Percentiles rank a stretch among this genome's conserved stretches.
Evolutionary conservation across 2,797 vertebrate genomes (phyloP).

Genomic region (Gobionotothen gibberifrons): DNA sequence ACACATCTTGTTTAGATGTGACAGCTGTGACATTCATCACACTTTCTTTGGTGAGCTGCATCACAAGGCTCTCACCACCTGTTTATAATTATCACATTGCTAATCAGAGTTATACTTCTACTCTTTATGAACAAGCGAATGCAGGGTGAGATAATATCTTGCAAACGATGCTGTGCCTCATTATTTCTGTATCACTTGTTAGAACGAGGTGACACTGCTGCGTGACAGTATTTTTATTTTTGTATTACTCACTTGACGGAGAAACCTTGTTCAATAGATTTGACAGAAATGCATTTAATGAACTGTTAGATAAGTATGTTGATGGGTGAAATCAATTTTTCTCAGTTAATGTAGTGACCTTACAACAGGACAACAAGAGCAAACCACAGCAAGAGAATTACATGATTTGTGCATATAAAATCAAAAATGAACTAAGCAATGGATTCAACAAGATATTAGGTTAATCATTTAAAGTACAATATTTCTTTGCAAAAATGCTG

Average conservation of each 20-base stretch:
- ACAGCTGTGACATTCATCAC: slow-evolving; percentile 20
- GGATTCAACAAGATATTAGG: too few relatives aligned
- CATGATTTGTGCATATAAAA: too few relatives aligned
- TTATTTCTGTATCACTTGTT: slow-evolving; percentile 20
- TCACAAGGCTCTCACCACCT: background rate
- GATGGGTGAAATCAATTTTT: slow-evolving; percentile 1
- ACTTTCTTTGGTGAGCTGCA: background rate
- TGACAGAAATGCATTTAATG: background rate
- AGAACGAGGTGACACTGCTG: slow-evolving; percentile 10
- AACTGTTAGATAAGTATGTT: background rate
- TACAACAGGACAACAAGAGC: too few relatives aligned
- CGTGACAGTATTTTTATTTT: background rate
- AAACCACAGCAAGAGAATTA: too few relatives aligned
- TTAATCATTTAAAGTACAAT: too few relatives aligned
- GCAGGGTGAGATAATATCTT: background rate
- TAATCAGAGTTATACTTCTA: background rate
- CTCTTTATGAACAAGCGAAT: slow-evolving; percentile 1
- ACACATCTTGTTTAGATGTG: slow-evolving; percentile 10
- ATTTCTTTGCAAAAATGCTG: too few relatives aligned
- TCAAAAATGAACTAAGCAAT: too few relatives aligned
- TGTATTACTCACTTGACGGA: background rate
- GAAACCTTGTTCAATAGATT: slow-evolving; percentile 1
- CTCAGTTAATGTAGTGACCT: background rate
- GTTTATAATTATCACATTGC: slow-evolving; percentile 3
- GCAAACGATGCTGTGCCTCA: slow-evolving; percentile 2